Conservation (phyloP, 2,888 invertebrate species). For the Arge pagana region DNA sequence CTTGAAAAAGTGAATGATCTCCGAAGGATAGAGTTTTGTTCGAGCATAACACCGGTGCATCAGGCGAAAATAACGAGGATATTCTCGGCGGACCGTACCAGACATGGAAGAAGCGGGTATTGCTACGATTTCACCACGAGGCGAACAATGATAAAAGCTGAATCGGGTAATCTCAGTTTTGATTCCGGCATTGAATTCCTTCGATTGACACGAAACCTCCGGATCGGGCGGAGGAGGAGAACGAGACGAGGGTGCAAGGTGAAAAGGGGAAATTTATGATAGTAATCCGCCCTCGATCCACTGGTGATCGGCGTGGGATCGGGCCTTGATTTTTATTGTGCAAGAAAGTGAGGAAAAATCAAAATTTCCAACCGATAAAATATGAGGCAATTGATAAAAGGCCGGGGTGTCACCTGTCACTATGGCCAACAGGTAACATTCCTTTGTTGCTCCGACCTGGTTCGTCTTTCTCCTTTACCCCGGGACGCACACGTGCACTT, state of each 20-base stretch:
- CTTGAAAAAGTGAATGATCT: too few relatives aligned
- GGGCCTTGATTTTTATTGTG: constrained; percentile 43
- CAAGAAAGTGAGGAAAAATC: constrained; percentile 42
- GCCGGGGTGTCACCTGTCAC: constrained; percentile 54
- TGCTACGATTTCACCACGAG: constrained; percentile 3
- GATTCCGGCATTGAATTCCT: constrained; percentile 10
- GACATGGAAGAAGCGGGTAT: neutral
- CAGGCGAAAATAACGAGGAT: neutral
- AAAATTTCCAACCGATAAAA: constrained; percentile 55
- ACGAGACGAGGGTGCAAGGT: too few relatives aligned
- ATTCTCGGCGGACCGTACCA: too few relatives aligned
- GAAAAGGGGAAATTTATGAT: constrained; percentile 47
- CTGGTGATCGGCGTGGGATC: constrained; percentile 58
- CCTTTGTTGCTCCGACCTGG: constrained; percentile 41
- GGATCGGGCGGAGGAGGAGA: too few relatives aligned
- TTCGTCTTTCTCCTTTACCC: constrained; percentile 10
- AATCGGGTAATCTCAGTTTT: constrained; percentile 8
- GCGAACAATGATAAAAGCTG: constrained; percentile 5
- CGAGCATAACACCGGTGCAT: neutral
- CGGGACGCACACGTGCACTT: constrained; percentile 12
- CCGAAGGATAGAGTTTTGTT: neutral
- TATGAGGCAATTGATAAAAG: constrained; percentile 41
- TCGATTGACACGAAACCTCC: constrained; percentile 18
- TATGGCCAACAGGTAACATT: constrained; percentile 55
- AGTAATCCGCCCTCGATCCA: constrained; percentile 54